phyloP scores from a whole-genome alignment of 1,140 invertebrate species.

The Grapholita molesta region DNA sequence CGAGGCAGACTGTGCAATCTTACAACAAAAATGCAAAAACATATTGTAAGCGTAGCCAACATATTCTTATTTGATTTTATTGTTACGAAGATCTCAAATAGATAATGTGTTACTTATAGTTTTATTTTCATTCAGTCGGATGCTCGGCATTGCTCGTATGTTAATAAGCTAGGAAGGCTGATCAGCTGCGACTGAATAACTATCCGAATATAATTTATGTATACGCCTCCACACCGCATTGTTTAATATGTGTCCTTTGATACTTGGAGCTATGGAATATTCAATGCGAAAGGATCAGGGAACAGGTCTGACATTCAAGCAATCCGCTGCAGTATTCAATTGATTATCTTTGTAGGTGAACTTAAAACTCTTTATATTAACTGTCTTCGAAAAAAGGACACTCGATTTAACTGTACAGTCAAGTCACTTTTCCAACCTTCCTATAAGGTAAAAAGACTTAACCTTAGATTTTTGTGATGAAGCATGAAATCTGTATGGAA shows the following conservation, averaged over 20 bases:
- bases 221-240: constrained; percentile 28
- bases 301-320: not conserved
- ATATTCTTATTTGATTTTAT: not conserved
- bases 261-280: not conserved
- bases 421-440: too few relatives aligned
- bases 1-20: not conserved
- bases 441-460: too few relatives aligned
- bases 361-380: not conserved
- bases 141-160: constrained; percentile 26
- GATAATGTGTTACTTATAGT: not conserved
- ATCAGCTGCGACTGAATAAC: constrained; percentile 41
- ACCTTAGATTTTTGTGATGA: too few relatives aligned
- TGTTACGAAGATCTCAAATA: not conserved
- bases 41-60: not conserved
- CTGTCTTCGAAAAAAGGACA: too few relatives aligned
- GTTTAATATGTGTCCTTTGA: constrained; percentile 18
- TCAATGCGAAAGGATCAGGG: not conserved
- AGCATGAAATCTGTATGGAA: too few relatives aligned
- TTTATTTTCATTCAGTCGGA: not conserved
- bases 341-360: not conserved
- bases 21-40: not conserved
- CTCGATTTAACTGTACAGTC: too few relatives aligned
- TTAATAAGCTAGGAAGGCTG: constrained; percentile 41
- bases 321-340: not conserved
- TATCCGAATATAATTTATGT: constrained; percentile 27